phyloP scores from a whole-genome alignment of 2,888 invertebrate species.

The Pyrrhosoma nymphula region DNA sequence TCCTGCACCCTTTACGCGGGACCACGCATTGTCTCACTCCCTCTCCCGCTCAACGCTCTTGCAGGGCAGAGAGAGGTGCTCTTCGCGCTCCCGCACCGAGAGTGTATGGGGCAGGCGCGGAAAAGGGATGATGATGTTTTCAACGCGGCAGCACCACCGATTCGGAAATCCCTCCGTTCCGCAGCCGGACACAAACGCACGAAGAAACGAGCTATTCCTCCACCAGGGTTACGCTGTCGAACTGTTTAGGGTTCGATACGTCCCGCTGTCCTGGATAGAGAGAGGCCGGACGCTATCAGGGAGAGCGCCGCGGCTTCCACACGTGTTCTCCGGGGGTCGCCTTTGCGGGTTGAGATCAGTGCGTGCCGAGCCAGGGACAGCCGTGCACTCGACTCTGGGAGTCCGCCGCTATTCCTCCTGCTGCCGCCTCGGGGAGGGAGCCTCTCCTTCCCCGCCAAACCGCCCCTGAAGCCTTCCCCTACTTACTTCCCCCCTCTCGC shows the following conservation, averaged over 20 bases:
- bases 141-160: neutral
- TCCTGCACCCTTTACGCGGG: neutral
- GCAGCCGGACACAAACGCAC: neutral
- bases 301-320: neutral
- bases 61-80: neutral
- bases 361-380: constrained; percentile 46
- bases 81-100: neutral
- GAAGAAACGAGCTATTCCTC: neutral
- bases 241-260: neutral
- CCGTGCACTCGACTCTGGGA: constrained; percentile 46
- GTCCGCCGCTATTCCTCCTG: constrained; percentile 20
- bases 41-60: neutral
- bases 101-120: neutral
- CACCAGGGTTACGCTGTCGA: neutral
- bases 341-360: constrained; percentile 7
- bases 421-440: neutral
- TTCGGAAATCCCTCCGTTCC: neutral
- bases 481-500: too few relatives aligned
- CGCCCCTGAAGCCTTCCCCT: neutral
- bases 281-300: neutral
- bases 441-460: neutral
- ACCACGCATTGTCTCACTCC: neutral
- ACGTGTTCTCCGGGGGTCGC: constrained; percentile 36
- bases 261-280: neutral
- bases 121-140: too few relatives aligned